Percentiles rank a stretch among this genome's conserved stretches.
Conservation (phyloP, 2,797 vertebrate species). For the Tympanoctomys barrerae region DNA sequence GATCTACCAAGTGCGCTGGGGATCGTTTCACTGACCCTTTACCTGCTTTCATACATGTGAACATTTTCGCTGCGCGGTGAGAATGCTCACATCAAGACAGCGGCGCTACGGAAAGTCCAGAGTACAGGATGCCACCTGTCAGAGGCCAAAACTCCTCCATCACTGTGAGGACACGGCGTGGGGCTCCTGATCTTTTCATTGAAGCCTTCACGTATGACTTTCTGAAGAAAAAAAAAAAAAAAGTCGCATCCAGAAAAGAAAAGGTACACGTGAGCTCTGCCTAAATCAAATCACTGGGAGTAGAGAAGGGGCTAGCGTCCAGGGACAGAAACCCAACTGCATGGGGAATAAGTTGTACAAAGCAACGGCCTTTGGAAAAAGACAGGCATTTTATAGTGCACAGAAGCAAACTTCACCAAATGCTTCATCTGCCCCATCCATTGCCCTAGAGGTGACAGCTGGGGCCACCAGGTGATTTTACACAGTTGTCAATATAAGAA, state of each 20-base stretch:
- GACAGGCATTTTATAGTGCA: background rate
- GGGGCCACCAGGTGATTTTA: background rate
- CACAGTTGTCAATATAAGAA: background rate
- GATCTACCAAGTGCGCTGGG: too few relatives aligned
- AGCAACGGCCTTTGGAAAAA: background rate
- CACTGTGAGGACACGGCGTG: too few relatives aligned
- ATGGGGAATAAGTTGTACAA: background rate
- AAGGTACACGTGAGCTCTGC: background rate
- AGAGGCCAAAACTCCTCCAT: background rate
- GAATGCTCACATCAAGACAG: background rate
- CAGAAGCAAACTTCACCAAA: background rate
- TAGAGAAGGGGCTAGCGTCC: background rate
- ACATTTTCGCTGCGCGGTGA: background rate
- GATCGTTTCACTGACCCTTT: background rate
- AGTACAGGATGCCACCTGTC: fast-evolving
- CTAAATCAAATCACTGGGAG: background rate
- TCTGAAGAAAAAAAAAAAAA: background rate
- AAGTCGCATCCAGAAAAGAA: background rate
- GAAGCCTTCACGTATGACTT: background rate
- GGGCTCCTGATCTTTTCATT: background rate
- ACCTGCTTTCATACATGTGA: background rate
- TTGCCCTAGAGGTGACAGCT: background rate
- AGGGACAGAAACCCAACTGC: background rate
- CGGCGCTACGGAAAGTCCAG: fast-evolving
- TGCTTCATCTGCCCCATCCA: background rate